Evolutionary conservation across 2,888 invertebrate species (phyloP), one percentile per base, ranked within the genome.

Genomic region (Eristalis pertinax): DNA sequence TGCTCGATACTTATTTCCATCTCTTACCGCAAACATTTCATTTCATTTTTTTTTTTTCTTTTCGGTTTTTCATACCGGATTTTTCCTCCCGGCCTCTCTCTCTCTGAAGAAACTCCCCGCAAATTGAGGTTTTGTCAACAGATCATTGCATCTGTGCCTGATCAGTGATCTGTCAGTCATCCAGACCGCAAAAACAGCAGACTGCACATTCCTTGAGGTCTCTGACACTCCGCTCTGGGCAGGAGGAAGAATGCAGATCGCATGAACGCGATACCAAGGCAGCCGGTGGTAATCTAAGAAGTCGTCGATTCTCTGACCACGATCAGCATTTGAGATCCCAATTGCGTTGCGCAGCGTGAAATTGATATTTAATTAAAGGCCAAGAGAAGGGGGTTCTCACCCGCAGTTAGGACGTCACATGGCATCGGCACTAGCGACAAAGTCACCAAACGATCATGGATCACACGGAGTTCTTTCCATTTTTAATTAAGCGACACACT

Each of bases 321-420:
- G 75, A 80, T 72, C 64, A 64, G 56, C 32, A 65, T 72, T 43
- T 50, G 60, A 73, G 73, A 64, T 73, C 43, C 56, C 67, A 84
- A 72, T 80, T 75, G 70, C 78, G 70, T 77, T 69, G 26, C 38
- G 41, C 32, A 60, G 60, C 70, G 64, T 43, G 73, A 80, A 83
- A 79, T 80, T 80, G 73, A 84, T 79, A 82, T 87, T 87, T 79
- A 60, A 78, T 79, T 72, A 83, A 79, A 84, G 83, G 64, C 73
- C 79, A 83, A 56, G 60, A 29, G 78, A 43, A 65, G 65, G 56
- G 50, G 11, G n/a, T 58, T 22, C 8, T 8, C 35, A 15, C 19
- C 22, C n/a, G 63, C 67, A 41, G 63, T 75, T 75, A 65, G 43
- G 64, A 19, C 50, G 62, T 56, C 41, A 3, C 8, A 58, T 26